A percentile compares a stretch with the other conserved stretches of the same genome.
phyloP scores from a whole-genome alignment of 2,113 vertebrate species.

The Zosterops lateralis region DNA sequence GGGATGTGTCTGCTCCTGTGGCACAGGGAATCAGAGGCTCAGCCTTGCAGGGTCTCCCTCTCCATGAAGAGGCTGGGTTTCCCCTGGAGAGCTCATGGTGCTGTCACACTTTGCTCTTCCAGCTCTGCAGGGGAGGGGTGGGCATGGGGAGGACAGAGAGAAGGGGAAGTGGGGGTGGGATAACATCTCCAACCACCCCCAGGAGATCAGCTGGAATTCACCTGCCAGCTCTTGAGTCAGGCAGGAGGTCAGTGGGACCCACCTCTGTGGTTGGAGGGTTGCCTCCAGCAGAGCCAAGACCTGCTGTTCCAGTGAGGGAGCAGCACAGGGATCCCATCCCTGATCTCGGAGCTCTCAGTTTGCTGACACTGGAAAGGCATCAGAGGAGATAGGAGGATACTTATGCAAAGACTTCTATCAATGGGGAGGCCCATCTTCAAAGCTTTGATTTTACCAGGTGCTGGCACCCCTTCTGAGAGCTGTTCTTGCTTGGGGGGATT shows the following conservation, averaged over 20 bases:
- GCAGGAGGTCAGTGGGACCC: background rate
- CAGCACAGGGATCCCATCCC: conserved; percentile 27
- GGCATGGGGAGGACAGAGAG: background rate
- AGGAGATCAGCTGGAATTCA: background rate
- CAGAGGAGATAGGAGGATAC: conserved; percentile 49
- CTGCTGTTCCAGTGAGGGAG: conserved; percentile 37
- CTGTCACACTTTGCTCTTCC: background rate
- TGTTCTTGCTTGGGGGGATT: conserved; percentile 53
- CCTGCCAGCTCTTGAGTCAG: conserved; percentile 36
- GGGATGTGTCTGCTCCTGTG: background rate
- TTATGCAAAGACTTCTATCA: conserved; percentile 52
- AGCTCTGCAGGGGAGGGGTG: background rate
- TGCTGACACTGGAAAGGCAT: conserved; percentile 70
- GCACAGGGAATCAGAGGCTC: background rate
- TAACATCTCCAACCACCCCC: background rate
- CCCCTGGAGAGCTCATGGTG: background rate
- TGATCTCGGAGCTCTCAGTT: conserved; percentile 32
- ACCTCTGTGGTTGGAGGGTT: background rate
- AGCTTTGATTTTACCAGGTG: conserved; percentile 60
- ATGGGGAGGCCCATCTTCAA: conserved; percentile 69
- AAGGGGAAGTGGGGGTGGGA: background rate
- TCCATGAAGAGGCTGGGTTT: background rate
- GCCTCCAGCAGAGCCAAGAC: conserved; percentile 20
- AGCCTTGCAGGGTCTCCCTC: background rate
- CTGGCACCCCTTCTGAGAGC: conserved; percentile 60